These are phyloP conservation scores for Lates japonicus DNA, from an alignment of 2,797 vertebrate species.

Conservation along the genomic window DNA sequence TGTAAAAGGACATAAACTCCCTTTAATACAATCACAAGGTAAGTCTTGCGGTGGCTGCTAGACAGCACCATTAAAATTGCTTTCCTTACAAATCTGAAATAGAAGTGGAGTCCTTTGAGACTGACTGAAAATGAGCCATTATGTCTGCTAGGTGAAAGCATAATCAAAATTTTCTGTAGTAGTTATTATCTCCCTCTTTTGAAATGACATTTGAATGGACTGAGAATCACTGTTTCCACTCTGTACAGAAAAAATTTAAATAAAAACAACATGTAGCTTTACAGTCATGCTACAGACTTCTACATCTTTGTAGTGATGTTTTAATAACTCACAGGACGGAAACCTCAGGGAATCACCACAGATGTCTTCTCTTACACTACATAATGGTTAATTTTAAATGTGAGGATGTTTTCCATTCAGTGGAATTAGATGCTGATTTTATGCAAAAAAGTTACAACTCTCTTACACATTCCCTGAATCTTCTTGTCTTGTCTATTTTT, in stretches of 20 bases:
- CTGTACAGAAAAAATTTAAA: neutral
- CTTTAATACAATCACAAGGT: neutral
- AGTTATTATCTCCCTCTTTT: slow-evolving; percentile 1
- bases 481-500: neutral
- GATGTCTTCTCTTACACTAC: neutral
- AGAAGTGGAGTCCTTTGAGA: neutral
- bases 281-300: neutral
- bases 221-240: neutral
- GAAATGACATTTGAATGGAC: neutral
- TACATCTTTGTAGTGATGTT: neutral
- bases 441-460: neutral
- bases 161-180: slow-evolving; percentile 1
- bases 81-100: neutral
- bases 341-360: neutral
- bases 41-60: slow-evolving; percentile 14
- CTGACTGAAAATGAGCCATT: slow-evolving; percentile 1
- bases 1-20: neutral
- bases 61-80: slow-evolving; percentile 33
- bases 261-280: neutral
- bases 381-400: neutral
- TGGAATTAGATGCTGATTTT: neutral
- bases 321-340: neutral
- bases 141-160: neutral
- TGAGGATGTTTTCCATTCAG: neutral
- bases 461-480: neutral